A percentile compares a stretch with the other conserved stretches of the same genome.
phyloP scores from a whole-genome alignment of 2,797 vertebrate species.

The Propithecus perrieri region DNA sequence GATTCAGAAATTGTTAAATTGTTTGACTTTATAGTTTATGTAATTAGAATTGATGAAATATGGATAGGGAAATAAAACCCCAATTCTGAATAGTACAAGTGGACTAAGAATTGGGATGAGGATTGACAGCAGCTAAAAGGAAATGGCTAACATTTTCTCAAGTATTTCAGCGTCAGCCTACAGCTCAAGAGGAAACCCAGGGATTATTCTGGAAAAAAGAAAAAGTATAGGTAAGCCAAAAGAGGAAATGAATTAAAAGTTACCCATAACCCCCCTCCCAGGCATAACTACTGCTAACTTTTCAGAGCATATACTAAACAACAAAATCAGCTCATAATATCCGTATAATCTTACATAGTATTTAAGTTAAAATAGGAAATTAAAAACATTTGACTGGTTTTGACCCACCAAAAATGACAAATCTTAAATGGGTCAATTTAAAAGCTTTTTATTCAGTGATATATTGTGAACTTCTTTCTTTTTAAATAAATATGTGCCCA shows the following conservation, averaged over 20 bases:
- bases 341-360: not conserved
- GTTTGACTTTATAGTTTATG: not conserved
- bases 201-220: not conserved
- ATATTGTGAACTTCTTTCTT: not conserved
- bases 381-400: not conserved
- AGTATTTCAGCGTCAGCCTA: not conserved
- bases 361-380: constrained; percentile 11
- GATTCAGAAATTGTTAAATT: constrained; percentile 12
- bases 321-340: not conserved
- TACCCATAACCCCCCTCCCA: not conserved
- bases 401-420: not conserved
- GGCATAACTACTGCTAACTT: not conserved
- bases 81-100: not conserved
- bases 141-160: not conserved
- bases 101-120: not conserved
- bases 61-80: not conserved
- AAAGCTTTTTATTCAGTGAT: not conserved
- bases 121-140: not conserved
- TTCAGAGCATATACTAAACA: not conserved
- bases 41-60: not conserved
- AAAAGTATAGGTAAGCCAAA: not conserved
- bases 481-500: not conserved
- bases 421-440: not conserved
- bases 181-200: not conserved
- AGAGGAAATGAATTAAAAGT: not conserved